Base-by-base conservation (phyloP, 2,888 invertebrate genomes). In the Choreutis nemorana region DNA sequence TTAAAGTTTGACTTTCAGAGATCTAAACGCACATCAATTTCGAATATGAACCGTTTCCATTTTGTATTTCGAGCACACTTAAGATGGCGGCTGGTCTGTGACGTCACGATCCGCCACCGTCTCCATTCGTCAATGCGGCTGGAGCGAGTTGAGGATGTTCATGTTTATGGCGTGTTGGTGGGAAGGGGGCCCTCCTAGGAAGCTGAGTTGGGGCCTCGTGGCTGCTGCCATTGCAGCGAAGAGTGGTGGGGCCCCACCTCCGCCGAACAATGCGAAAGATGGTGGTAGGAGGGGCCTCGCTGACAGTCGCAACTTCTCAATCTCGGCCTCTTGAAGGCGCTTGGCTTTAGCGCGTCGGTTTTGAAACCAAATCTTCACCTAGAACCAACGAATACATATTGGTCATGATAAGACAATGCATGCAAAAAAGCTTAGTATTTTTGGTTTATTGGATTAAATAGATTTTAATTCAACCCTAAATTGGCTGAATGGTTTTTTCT, bases 331-430 rank as follows among this genome's bases (percentile, higher is more conserved):
- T 75, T 97, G 96, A 3, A 97, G 83, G 12, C 98, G 83, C 81
- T 98, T 98, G 54, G 95, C 95, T 77, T 98, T 98, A 42, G 97
- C 97, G 27, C 93, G 83, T 2, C 93, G 83, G 65, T 94, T 94
- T 81, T 93, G 93, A 63, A 93, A 93, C 93, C 93, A 93, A 55
- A 93, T 93, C 81, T 94, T 94, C 53, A 94, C 94, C 61, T 91
- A 83, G 48, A 70, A 68, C 15, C 22, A 35, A 37, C n/a, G n/a
- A n/a, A n/a, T n/a, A n/a, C n/a, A n/a, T n/a, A n/a, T n/a, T n/a
- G n/a, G n/a, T n/a, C n/a, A n/a, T n/a, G n/a, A n/a, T n/a, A n/a
- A n/a, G n/a, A n/a, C n/a, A n/a, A n/a, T n/a, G n/a, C n/a, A n/a
- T n/a, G n/a, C n/a, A n/a, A n/a, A n/a, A n/a, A n/a, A n/a, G n/a